These are phyloP conservation scores for Meleagris gallopavo DNA, from an alignment of 2,113 vertebrate genomes.

Conservation along the genomic window DNA sequence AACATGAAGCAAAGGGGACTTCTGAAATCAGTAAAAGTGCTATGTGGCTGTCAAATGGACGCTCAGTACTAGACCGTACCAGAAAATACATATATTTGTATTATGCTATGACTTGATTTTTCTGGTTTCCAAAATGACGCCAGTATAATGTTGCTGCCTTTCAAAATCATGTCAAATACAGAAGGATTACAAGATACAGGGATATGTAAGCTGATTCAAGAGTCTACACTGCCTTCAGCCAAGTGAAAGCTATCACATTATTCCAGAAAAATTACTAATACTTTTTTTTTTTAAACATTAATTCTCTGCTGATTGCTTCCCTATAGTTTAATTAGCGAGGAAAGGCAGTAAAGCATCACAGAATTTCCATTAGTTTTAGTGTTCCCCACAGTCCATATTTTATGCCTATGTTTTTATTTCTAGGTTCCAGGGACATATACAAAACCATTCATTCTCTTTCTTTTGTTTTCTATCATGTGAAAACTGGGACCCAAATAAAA, in stretches of 20 bases:
- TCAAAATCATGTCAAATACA: neutral
- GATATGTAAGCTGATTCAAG: neutral
- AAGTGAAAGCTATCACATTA: neutral
- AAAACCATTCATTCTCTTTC: slow-evolving; percentile 15
- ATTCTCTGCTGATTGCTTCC: slow-evolving; percentile 37
- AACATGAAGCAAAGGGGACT: neutral
- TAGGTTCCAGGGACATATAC: slow-evolving; percentile 11
- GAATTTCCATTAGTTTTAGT: slow-evolving; percentile 46
- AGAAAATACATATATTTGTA: neutral
- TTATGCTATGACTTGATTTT: neutral
- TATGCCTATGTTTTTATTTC: slow-evolving; percentile 19
- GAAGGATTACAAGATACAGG: accelerated
- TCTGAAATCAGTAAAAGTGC: neutral
- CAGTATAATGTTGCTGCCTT: neutral
- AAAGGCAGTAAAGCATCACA: slow-evolving; percentile 49
- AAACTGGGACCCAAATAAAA: neutral
- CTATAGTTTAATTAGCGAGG: slow-evolving; percentile 42
- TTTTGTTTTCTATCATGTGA: slow-evolving; percentile 20
- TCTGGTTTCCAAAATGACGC: neutral
- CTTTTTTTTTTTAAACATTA: neutral
- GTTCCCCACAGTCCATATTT: slow-evolving; percentile 25
- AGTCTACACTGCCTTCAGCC: neutral
- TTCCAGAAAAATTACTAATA: slow-evolving; percentile 26
- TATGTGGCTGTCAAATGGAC: neutral
- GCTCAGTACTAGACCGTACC: neutral